These are phyloP conservation scores for Linepithema humile DNA, from an alignment of 1,140 invertebrate species.

Conservation along the genomic window DNA sequence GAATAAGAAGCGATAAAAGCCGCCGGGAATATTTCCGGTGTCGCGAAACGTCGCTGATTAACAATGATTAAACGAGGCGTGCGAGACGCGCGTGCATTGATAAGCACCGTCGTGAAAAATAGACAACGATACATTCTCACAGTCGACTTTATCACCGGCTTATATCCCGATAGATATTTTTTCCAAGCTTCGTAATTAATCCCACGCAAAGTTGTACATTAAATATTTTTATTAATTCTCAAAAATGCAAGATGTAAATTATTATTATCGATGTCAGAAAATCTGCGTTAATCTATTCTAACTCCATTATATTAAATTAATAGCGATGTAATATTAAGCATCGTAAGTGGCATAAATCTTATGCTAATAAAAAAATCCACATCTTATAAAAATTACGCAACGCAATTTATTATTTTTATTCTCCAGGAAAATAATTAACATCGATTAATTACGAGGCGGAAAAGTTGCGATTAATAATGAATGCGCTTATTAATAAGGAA, in stretches of 20 bases:
- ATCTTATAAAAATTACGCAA: not conserved
- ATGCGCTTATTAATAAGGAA: not conserved
- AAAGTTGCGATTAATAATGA: slow-evolving; percentile 3
- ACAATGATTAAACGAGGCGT: slow-evolving; percentile 8
- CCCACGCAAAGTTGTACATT: not conserved
- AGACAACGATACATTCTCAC: slow-evolving; percentile 16
- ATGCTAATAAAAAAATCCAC: not conserved
- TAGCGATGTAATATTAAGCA: too few species aligned
- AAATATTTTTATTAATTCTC: too few species aligned
- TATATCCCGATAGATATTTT: not conserved
- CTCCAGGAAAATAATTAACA: not conserved
- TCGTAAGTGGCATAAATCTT: too few species aligned
- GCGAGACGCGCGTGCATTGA: slow-evolving; percentile 21
- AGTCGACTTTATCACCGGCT: not conserved
- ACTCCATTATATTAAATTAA: too few species aligned
- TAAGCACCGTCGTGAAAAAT: slow-evolving; percentile 31
- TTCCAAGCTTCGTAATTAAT: not conserved
- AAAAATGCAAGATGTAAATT: too few species aligned
- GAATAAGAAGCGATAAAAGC: slow-evolving; percentile 39
- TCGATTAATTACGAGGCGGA: slow-evolving; percentile 24
- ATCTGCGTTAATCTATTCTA: too few species aligned
- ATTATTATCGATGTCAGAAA: too few species aligned
- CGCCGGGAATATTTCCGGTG: slow-evolving; percentile 28
- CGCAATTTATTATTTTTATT: not conserved
- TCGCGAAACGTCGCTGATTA: slow-evolving; percentile 41